Evolutionary conservation across 2,888 invertebrate genomes (phyloP), one percentile per base, ranked within the genome.

Genomic region (Drosophila phalerata): DNA sequence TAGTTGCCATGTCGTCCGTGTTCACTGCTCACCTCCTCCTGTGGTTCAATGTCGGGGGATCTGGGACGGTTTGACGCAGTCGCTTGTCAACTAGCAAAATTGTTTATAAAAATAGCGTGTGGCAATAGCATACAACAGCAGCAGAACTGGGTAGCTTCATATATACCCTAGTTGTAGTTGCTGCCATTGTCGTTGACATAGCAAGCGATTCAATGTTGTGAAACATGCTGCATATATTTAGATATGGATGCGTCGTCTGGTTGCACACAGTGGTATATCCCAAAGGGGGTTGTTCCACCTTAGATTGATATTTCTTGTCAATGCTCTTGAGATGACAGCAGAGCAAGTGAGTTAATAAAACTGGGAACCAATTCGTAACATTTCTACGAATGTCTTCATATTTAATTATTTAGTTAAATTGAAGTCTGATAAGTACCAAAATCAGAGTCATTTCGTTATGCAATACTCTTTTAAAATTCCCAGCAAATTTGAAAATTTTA

Each of bases 91-190:
- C 84, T 86, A 69, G 85, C 82, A 81, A 80, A 87, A 87, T 85
- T 80, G 80, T 84, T 83, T 85, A 79, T 84, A 84, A 87, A 84
- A 86, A 84, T 84, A 84, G 84, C 84, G 82, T 83, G 82, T 84
- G 86, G 82, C 82, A 81, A 67, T 78, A 75, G 77, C 85, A 80
- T 81, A 79, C 84, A 74, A 65, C 66, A 72, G 45, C 78, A 69
- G 17, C 45, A 53, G 49, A 55, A 47, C 38, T 34, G 73, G 57
- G 48, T 56, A 60, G 58, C 57, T 47, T 48, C 53, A 47, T 19
- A 6, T 60, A 62, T 67, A 56, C 67, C 63, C 56, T 38, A 51
- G 48, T 58, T 58, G 68, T 64, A 61, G 69, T 69, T 73, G 49
- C n/a, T 57, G 42, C 42, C 53, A 58, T 63, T 49, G 49, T 64